phyloP scores from a whole-genome alignment of 2,113 vertebrate species.

The Hyaena hyaena region DNA sequence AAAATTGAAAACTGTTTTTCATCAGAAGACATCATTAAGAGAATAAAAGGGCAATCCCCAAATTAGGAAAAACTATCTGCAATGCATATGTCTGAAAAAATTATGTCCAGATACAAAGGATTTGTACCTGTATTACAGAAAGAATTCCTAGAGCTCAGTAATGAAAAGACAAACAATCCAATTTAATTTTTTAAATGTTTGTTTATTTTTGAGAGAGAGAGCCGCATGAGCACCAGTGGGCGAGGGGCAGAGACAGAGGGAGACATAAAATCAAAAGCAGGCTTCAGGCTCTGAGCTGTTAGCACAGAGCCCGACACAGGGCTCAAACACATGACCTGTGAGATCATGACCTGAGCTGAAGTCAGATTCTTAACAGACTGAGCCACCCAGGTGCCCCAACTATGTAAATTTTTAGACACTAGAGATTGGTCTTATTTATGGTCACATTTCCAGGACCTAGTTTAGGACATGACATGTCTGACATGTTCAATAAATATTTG shows the following conservation, averaged over 20 bases:
- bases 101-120: background rate
- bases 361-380: no score
- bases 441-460: background rate
- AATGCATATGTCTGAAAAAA: background rate
- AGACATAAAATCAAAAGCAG: no score
- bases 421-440: background rate
- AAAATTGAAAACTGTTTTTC: conserved; percentile 18
- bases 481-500: background rate
- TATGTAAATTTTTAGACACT: background rate
- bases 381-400: background rate
- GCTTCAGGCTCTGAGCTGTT: no score
- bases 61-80: background rate
- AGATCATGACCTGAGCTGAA: no score
- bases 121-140: background rate
- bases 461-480: background rate
- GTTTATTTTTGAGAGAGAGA: no score
- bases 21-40: conserved; percentile 28
- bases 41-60: background rate
- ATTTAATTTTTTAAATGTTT: no score
- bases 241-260: no score
- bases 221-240: no score
- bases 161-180: background rate
- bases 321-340: no score
- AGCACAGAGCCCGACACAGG: no score
- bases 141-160: background rate